A percentile compares a stretch with the other conserved stretches of the same genome.
Conservation (phyloP, 2,797 vertebrate genomes). For the Ciconia nigra region DNA sequence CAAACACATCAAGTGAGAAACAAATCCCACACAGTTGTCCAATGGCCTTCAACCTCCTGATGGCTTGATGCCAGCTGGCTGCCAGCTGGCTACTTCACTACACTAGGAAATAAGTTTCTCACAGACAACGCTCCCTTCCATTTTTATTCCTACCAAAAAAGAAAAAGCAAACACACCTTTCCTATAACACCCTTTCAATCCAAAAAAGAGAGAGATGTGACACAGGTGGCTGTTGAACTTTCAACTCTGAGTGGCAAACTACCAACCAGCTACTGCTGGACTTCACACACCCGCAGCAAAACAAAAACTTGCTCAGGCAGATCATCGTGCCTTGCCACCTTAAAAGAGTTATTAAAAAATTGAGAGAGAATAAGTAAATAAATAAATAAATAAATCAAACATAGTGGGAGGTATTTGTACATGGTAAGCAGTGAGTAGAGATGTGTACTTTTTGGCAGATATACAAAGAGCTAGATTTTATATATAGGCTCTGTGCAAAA, state of each 20-base stretch:
- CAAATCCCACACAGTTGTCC: slow-evolving; percentile 76
- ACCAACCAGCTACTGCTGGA: slow-evolving; percentile 44
- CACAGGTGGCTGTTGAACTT: slow-evolving; percentile 75
- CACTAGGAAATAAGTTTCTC: slow-evolving; percentile 64
- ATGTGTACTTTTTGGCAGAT: not conserved
- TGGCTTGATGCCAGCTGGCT: slow-evolving; percentile 69
- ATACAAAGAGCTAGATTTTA: not conserved
- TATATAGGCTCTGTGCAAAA: not conserved
- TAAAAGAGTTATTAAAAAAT: not conserved
- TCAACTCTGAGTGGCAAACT: slow-evolving; percentile 56
- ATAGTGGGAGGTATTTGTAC: not conserved
- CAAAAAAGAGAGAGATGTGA: slow-evolving; percentile 52
- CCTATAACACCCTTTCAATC: slow-evolving; percentile 14
- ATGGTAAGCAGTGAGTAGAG: not conserved
- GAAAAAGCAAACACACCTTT: slow-evolving; percentile 66
- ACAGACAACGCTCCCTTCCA: slow-evolving; percentile 29
- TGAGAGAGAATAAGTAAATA: not conserved
- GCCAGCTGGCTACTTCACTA: slow-evolving; percentile 44
- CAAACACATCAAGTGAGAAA: slow-evolving; percentile 64
- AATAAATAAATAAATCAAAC: not conserved
- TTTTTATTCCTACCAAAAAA: slow-evolving; percentile 69
- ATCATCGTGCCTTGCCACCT: not conserved
- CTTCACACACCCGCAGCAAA: slow-evolving; percentile 27
- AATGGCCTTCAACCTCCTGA: slow-evolving; percentile 64
- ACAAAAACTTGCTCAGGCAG: slow-evolving; percentile 31